phyloP scores from a whole-genome alignment of 1,140 invertebrate genomes.

The Vanessa tameamea region DNA sequence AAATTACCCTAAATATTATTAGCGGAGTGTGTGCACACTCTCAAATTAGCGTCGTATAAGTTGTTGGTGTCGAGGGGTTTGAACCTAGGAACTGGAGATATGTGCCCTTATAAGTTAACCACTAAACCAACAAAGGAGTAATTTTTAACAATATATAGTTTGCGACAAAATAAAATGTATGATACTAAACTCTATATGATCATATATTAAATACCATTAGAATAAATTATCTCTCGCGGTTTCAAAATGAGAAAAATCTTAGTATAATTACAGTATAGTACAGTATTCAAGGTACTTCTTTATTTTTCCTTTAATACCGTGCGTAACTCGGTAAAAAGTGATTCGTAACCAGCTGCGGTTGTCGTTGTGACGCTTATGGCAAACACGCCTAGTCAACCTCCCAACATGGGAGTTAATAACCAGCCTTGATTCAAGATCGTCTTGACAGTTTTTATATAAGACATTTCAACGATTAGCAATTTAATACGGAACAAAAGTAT shows the following conservation, averaged over 20 bases:
- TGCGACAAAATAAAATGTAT: too few species aligned
- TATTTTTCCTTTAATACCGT: conserved; percentile 25
- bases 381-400: conserved; percentile 34
- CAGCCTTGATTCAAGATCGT: neutral
- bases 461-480: conserved; percentile 1
- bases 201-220: neutral
- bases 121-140: too few species aligned
- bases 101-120: too few species aligned
- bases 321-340: conserved; percentile 32
- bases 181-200: too few species aligned
- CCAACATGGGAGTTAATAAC: conserved; percentile 14
- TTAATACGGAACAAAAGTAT: neutral
- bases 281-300: conserved; percentile 5
- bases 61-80: too few species aligned
- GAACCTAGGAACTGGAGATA: too few species aligned
- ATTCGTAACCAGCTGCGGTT: conserved; percentile 34
- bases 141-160: too few species aligned
- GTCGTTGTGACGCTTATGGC: conserved; percentile 37
- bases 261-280: neutral
- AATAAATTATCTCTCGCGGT: neutral
- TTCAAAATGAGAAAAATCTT: conserved; percentile 11
- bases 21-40: too few species aligned
- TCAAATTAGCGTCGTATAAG: too few species aligned
- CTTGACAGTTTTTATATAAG: neutral
- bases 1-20: too few species aligned